These are phyloP conservation scores for Iguana delicatissima DNA, from an alignment of 2,797 vertebrate species.

Conservation along the genomic window DNA sequence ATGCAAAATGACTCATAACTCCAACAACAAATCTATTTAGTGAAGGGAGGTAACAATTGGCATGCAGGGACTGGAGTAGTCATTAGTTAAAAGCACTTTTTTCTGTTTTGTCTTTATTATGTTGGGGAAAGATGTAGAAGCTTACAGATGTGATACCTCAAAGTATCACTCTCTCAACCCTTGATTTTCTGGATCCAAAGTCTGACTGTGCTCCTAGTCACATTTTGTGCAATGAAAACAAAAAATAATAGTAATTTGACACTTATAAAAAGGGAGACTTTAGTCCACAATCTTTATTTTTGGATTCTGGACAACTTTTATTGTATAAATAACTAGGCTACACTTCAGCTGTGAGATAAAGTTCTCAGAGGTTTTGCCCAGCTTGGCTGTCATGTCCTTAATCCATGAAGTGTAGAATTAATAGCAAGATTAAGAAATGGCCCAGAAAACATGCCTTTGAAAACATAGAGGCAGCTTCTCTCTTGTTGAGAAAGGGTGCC, in stretches of 20 bases:
- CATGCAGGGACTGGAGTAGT: neutral
- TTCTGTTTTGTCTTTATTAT: constrained; percentile 15
- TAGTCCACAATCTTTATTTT: constrained; percentile 23
- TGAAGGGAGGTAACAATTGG: constrained; percentile 22
- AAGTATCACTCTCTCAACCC: neutral
- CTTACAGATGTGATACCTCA: neutral
- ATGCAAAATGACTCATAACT: constrained; percentile 31
- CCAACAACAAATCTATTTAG: constrained; percentile 21
- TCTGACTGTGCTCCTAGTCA: neutral
- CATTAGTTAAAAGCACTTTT: constrained; percentile 30
- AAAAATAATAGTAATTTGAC: neutral
- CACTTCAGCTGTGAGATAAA: constrained; percentile 5
- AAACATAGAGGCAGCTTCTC: neutral
- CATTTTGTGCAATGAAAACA: constrained; percentile 11
- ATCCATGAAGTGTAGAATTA: neutral
- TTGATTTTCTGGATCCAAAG: neutral
- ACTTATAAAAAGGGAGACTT: neutral
- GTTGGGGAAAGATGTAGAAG: neutral
- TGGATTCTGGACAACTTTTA: constrained; percentile 24
- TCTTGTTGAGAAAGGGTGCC: neutral
- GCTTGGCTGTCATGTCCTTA: neutral
- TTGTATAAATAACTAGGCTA: constrained; percentile 21
- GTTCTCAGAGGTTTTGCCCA: neutral
- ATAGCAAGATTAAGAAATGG: neutral
- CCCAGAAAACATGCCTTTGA: neutral